Evolutionary conservation across 2,888 invertebrate species (phyloP).

Genomic region (Tetragonisca angustula): DNA sequence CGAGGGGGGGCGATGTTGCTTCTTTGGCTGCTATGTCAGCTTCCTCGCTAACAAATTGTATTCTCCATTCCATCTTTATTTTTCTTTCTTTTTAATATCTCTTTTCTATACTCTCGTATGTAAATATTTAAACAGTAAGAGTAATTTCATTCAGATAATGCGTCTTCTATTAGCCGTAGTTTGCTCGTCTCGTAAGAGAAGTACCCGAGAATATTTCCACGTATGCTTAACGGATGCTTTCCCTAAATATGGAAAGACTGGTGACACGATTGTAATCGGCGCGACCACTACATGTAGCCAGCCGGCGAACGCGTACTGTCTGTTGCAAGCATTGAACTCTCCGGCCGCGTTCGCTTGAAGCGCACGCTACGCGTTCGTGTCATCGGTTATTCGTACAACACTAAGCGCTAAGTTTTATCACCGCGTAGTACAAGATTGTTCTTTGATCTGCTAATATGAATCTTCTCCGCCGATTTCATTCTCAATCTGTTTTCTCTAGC

Average conservation of each 20-base stretch:
- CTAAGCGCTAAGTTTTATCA: conserved; percentile 34
- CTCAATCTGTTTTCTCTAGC: background rate
- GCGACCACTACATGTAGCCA: conserved; percentile 27
- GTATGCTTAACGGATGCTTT: conserved; percentile 64
- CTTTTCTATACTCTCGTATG: no score
- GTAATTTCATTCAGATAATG: background rate
- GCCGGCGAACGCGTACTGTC: conserved; percentile 64
- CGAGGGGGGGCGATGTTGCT: no score
- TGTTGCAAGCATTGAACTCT: conserved; percentile 82
- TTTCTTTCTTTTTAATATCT: no score
- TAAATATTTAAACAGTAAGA: background rate
- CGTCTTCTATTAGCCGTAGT: background rate
- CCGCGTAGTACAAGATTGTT: conserved; percentile 13
- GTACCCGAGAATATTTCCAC: conserved; percentile 29
- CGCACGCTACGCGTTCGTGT: conserved; percentile 52
- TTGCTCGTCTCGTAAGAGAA: background rate
- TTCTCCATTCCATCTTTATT: no score
- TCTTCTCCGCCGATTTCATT: background rate
- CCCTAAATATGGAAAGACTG: conserved; percentile 72
- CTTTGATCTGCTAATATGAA: background rate
- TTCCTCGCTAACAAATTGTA: no score
- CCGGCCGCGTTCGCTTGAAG: conserved; percentile 74
- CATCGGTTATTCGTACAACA: conserved; percentile 51
- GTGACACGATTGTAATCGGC: conserved; percentile 67
- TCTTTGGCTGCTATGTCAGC: no score